phyloP scores from a whole-genome alignment of 2,113 vertebrate genomes.

The Erpornis zantholeuca region DNA sequence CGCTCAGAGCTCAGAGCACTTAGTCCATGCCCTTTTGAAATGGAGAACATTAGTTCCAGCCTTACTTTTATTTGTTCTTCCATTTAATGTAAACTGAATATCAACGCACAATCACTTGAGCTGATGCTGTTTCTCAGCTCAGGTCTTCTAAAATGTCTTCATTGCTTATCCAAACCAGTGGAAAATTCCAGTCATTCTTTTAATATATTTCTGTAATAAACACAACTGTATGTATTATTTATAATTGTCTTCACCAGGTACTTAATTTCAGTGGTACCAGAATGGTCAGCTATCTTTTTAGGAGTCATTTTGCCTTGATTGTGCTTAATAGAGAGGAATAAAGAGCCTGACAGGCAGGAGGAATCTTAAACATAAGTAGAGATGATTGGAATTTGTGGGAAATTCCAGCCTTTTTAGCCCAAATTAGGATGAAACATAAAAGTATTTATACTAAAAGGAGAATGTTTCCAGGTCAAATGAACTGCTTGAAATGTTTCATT shows the following conservation, averaged over 20 bases:
- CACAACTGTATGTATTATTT: slow-evolving; percentile 36
- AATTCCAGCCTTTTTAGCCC: neutral
- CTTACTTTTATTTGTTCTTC: slow-evolving; percentile 23
- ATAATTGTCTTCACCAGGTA: slow-evolving; percentile 9
- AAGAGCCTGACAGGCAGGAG: neutral
- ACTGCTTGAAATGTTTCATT: slow-evolving; percentile 5
- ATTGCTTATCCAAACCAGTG: neutral
- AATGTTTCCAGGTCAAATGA: slow-evolving; percentile 1
- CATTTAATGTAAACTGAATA: slow-evolving; percentile 27
- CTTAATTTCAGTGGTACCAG: slow-evolving; percentile 10
- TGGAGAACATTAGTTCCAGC: slow-evolving; percentile 26
- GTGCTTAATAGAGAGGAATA: neutral
- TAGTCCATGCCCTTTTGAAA: slow-evolving; percentile 43
- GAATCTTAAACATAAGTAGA: neutral
- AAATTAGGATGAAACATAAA: neutral
- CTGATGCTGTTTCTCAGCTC: neutral
- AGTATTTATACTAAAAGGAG: neutral
- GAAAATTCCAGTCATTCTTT: slow-evolving; percentile 52
- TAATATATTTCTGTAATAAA: slow-evolving; percentile 23
- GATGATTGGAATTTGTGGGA: neutral
- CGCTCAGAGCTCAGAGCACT: slow-evolving; percentile 10
- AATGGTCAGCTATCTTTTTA: neutral
- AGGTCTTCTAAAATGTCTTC: slow-evolving; percentile 25
- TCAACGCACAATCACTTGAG: neutral
- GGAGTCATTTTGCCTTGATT: neutral